These are phyloP conservation scores for Ficedula albicollis DNA, from an alignment of 2,797 vertebrate genomes.

Conservation along the genomic window DNA sequence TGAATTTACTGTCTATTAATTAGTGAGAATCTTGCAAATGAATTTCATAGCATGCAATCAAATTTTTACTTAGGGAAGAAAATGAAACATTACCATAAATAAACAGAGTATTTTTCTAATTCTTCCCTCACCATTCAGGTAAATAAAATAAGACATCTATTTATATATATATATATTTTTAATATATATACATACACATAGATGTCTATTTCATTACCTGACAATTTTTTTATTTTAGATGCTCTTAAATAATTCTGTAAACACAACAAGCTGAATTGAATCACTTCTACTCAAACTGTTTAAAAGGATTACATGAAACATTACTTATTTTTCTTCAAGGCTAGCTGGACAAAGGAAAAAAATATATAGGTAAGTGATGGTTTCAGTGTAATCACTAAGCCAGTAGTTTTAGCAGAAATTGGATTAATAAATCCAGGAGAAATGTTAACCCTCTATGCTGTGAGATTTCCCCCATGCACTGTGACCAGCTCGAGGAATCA, in stretches of 20 bases:
- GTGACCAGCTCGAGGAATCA: background rate
- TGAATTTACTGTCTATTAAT: background rate
- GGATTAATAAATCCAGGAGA: background rate
- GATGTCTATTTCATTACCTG: background rate
- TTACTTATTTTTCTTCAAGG: background rate
- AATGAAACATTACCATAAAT: background rate
- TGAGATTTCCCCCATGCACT: fast-evolving
- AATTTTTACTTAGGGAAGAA: background rate
- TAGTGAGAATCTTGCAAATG: background rate
- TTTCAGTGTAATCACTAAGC: background rate
- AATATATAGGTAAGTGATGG: background rate
- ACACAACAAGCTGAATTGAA: background rate
- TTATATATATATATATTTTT: background rate
- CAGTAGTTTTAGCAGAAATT: background rate
- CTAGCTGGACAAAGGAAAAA: background rate
- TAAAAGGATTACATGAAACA: background rate
- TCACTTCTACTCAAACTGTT: background rate
- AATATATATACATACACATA: no score
- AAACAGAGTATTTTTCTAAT: background rate
- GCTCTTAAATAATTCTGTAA: background rate
- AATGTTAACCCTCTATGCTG: background rate
- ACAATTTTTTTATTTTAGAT: background rate
- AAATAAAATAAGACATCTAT: background rate
- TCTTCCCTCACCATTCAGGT: background rate
- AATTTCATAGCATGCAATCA: background rate